Evolutionary conservation across 2,113 vertebrate species (phyloP).

Genomic region (Manacus vitellinus): DNA sequence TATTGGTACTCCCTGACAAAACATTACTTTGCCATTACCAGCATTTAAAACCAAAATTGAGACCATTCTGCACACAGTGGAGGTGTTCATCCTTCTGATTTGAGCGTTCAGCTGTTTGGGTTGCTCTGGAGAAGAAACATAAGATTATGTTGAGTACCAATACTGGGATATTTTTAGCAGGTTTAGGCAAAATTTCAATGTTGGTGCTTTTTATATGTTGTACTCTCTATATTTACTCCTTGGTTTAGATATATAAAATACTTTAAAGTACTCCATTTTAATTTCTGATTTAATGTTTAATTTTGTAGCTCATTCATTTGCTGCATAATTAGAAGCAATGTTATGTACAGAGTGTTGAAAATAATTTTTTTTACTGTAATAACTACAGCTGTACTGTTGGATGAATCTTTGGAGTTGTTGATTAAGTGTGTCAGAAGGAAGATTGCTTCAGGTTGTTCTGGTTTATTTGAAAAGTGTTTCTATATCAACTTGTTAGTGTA

Average conservation of each 20-base stretch:
- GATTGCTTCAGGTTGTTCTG: neutral
- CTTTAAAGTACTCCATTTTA: neutral
- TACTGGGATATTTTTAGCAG: neutral
- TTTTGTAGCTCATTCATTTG: neutral
- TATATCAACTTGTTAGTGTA: neutral
- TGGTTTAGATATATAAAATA: neutral
- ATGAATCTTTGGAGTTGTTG: neutral
- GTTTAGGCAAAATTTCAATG: neutral
- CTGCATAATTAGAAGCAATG: neutral
- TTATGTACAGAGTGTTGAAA: neutral
- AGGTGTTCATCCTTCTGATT: neutral
- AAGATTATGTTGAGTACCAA: neutral
- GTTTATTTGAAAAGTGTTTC: neutral
- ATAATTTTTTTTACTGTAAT: neutral
- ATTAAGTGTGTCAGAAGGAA: neutral
- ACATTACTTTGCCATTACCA: neutral
- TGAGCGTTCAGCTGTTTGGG: neutral
- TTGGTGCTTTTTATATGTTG: neutral
- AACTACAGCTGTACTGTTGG: neutral
- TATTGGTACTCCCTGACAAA: neutral
- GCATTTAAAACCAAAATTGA: neutral
- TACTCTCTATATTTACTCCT: neutral
- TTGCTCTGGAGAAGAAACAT: neutral
- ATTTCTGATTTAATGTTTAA: neutral
- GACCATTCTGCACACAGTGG: neutral